Conservation (phyloP, 2,888 invertebrate species). For the Ceratothoa steindachneri region DNA sequence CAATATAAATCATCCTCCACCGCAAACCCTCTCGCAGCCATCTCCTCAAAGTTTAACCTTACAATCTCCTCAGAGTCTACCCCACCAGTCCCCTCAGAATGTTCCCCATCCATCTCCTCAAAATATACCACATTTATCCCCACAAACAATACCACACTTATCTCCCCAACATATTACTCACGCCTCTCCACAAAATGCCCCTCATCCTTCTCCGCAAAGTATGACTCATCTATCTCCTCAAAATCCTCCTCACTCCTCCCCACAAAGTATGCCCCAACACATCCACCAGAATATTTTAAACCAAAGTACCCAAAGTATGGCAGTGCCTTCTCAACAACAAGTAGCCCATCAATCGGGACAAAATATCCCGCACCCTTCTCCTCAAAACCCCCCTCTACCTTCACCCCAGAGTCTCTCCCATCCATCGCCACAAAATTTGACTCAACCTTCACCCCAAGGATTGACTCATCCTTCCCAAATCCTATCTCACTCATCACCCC, state of each 20-base stretch:
- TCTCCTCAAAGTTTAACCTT: conserved; percentile 1
- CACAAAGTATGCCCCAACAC: not conserved
- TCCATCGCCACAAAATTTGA: not conserved
- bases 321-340: conserved; percentile 1
- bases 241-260: not conserved
- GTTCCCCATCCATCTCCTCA: conserved; percentile 6
- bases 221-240: conserved; percentile 4
- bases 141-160: conserved; percentile 2
- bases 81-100: not conserved
- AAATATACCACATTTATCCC: conserved; percentile 4
- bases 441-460: not conserved
- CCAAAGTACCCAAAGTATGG: not conserved
- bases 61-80: conserved; percentile 2
- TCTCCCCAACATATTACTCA: conserved; percentile 9
- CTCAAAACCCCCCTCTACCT: not conserved
- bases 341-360: not conserved
- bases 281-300: not conserved
- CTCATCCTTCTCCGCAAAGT: conserved; percentile 3
- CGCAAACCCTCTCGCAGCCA: not conserved
- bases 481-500: not conserved
- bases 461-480: not conserved
- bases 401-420: not conserved
- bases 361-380: not conserved
- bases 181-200: not conserved
- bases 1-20: conserved; percentile 1